Percentiles rank a stretch among this genome's conserved stretches.
phyloP scores from a whole-genome alignment of 92 coral and sea anemone species.

The Chrysogorgia sp. region DNA sequence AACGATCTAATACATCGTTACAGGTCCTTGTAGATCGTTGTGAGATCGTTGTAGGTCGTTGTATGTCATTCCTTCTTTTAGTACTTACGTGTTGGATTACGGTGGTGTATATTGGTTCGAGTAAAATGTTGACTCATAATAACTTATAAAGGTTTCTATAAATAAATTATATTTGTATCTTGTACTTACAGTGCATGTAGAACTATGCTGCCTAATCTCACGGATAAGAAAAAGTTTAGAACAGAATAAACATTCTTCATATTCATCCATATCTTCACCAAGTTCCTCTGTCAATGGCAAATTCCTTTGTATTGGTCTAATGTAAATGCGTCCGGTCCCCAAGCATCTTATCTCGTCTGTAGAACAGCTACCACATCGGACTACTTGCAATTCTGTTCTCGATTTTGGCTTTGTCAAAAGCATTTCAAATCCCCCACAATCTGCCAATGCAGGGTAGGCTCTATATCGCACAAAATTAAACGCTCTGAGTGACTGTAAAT shows the following conservation, averaged over 20 bases:
- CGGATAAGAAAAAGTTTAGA: constrained; percentile 29
- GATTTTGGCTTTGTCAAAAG: constrained; percentile 42
- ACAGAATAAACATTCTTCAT: constrained; percentile 59
- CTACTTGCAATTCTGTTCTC: constrained; percentile 49
- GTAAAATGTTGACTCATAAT: too few species aligned
- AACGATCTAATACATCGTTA: too few species aligned
- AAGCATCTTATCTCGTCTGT: constrained; percentile 61
- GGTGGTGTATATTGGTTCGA: too few species aligned
- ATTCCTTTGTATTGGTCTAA: constrained; percentile 63
- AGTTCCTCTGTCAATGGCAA: constrained; percentile 13
- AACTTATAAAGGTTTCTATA: too few species aligned
- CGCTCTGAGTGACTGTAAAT: neutral
- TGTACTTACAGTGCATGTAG: constrained; percentile 17
- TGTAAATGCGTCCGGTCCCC: constrained; percentile 68
- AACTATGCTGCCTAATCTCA: constrained; percentile 53
- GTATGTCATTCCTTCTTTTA: too few species aligned
- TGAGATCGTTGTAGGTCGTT: too few species aligned
- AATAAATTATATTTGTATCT: too few species aligned
- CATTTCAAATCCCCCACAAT: constrained; percentile 63
- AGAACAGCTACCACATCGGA: constrained; percentile 55
- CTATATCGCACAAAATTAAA: constrained; percentile 11
- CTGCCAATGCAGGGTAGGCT: constrained; percentile 48
- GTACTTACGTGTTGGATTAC: too few species aligned
- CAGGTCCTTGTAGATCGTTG: too few species aligned
- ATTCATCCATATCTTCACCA: constrained; percentile 20